Evolutionary conservation across 1,140 invertebrate species (phyloP).

Genomic region (Aphelenchoides besseyi): DNA sequence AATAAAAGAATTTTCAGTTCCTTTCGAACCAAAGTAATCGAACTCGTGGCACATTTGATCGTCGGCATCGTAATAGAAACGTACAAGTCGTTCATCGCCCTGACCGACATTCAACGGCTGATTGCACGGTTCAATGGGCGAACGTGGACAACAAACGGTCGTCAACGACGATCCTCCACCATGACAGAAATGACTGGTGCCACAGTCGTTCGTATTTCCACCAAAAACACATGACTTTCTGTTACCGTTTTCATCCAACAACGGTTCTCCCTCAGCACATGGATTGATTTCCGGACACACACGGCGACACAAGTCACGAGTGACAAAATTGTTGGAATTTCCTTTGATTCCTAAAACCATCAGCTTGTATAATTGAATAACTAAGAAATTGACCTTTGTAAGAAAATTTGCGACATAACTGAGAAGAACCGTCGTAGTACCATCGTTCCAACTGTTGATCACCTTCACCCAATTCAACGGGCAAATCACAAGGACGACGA

Average conservation of each 20-base stretch:
- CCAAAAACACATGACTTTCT: neutral
- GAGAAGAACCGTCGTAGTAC: slow-evolving; percentile 54
- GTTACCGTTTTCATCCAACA: slow-evolving; percentile 30
- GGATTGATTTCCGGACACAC: slow-evolving; percentile 52
- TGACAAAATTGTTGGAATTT: slow-evolving; percentile 81
- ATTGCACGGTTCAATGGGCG: slow-evolving; percentile 49
- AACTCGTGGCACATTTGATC: slow-evolving; percentile 36
- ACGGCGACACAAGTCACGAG: slow-evolving; percentile 63
- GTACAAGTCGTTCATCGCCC: slow-evolving; percentile 40
- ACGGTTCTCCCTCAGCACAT: slow-evolving; percentile 54
- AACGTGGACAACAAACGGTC: slow-evolving; percentile 55
- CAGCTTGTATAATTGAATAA: neutral
- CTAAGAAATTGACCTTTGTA: slow-evolving; percentile 46
- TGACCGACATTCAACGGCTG: slow-evolving; percentile 47
- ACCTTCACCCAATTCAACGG: slow-evolving; percentile 50
- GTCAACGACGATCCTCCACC: slow-evolving; percentile 42
- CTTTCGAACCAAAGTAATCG: slow-evolving; percentile 42
- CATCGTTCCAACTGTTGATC: slow-evolving; percentile 44
- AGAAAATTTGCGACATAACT: slow-evolving; percentile 50
- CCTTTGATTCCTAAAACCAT: slow-evolving; percentile 46
- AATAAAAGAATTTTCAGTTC: slow-evolving; percentile 55
- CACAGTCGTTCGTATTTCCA: slow-evolving; percentile 23
- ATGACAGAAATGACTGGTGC: slow-evolving; percentile 51
- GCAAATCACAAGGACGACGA: slow-evolving; percentile 51
- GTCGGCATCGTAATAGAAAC: slow-evolving; percentile 54